phyloP scores from a whole-genome alignment of 2,888 invertebrate genomes.

The Blastobasis lacticolella region DNA sequence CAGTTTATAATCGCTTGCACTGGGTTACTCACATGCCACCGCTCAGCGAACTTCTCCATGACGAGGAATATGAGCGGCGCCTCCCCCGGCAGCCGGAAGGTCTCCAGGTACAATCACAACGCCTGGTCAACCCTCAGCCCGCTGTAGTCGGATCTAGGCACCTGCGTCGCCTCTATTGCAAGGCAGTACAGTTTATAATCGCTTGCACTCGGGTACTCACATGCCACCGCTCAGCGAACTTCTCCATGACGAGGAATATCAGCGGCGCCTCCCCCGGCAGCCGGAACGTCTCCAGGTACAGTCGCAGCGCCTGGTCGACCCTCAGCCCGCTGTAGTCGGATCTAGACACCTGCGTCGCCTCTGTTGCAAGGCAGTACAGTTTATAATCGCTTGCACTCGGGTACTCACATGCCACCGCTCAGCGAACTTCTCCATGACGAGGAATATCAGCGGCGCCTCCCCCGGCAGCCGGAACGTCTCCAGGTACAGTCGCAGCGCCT shows the following conservation, averaged over 20 bases:
- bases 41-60: constrained; percentile 96
- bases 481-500: constrained; percentile 93
- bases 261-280: constrained; percentile 98
- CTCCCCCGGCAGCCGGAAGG: constrained; percentile 98
- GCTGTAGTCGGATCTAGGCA: constrained; percentile 94
- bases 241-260: constrained; percentile 94
- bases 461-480: constrained; percentile 98
- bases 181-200: no score
- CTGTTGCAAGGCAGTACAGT: no score
- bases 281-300: constrained; percentile 97
- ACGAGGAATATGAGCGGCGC: constrained; percentile 96
- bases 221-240: constrained; percentile 98
- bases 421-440: constrained; percentile 96
- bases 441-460: constrained; percentile 96
- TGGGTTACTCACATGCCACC: constrained; percentile 97
- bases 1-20: no score
- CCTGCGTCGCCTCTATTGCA: no score
- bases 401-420: constrained; percentile 97
- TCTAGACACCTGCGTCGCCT: no score
- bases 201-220: no score
- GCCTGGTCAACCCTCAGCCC: constrained; percentile 95
- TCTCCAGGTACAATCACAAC: constrained; percentile 93
- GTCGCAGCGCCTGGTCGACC: constrained; percentile 94
- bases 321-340: constrained; percentile 93
- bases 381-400: no score